These are phyloP conservation scores for Diplolepis rosae DNA, from an alignment of 2,888 invertebrate species.

Conservation along the genomic window DNA sequence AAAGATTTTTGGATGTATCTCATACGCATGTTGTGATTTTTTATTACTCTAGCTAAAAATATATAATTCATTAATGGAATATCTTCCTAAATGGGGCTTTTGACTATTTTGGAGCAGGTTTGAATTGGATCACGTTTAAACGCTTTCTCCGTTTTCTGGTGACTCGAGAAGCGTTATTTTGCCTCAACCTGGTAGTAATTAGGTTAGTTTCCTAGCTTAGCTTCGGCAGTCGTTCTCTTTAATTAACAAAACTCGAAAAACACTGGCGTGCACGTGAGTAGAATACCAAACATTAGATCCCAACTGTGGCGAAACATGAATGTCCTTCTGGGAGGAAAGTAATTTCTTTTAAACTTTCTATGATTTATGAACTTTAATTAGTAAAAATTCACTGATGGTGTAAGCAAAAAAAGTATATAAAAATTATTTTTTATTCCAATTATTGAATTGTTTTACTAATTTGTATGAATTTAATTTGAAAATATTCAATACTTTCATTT, in stretches of 20 bases:
- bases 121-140: neutral
- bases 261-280: constrained; percentile 10
- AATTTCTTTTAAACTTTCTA: neutral
- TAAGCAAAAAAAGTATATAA: too few relatives aligned
- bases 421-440: too few relatives aligned
- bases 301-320: neutral
- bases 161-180: neutral
- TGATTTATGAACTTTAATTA: too few relatives aligned
- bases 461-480: too few relatives aligned
- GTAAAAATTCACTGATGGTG: too few relatives aligned
- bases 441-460: too few relatives aligned
- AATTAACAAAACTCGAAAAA: constrained; percentile 26
- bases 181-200: constrained; percentile 14
- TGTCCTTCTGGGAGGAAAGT: neutral
- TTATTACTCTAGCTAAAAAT: too few relatives aligned
- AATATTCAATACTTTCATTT: too few relatives aligned
- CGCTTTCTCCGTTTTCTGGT: neutral
- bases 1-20: too few relatives aligned
- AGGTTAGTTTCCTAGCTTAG: constrained; percentile 11
- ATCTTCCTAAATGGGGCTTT: neutral
- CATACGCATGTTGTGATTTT: too few relatives aligned
- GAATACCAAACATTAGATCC: neutral
- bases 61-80: too few relatives aligned
- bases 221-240: constrained; percentile 18
- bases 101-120: neutral